phyloP scores from a whole-genome alignment of 2,113 vertebrate genomes.

The Urocitellus parryii region DNA sequence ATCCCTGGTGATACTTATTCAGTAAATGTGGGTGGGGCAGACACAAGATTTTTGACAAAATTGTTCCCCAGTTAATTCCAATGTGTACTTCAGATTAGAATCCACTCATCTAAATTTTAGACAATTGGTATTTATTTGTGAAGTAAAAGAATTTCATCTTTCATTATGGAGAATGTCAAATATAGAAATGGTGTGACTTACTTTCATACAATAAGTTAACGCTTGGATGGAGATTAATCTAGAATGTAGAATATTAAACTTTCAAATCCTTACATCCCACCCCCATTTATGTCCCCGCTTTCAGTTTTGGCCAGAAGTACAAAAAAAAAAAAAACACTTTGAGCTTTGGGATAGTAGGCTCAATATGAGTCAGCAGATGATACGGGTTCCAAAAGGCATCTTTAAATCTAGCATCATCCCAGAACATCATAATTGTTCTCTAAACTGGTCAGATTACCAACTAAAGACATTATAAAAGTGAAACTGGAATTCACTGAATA shows the following conservation, averaged over 20 bases:
- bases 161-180: neutral
- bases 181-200: constrained; percentile 7
- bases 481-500: neutral
- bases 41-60: neutral
- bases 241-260: constrained; percentile 2
- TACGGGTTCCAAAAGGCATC: neutral
- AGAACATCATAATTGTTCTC: neutral
- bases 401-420: neutral
- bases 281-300: neutral
- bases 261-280: neutral
- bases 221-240: neutral
- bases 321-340: neutral
- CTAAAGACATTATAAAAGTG: neutral
- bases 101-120: neutral
- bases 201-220: constrained; percentile 20
- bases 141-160: neutral
- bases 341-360: neutral
- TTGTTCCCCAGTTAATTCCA: neutral
- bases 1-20: neutral
- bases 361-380: neutral
- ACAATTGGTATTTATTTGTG: neutral
- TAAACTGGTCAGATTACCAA: neutral
- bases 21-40: neutral
- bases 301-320: neutral
- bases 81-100: neutral